Percentiles rank a stretch among this genome's conserved stretches.
phyloP scores from a whole-genome alignment of 2,797 vertebrate species.

The Leptodactylus fallax region DNA sequence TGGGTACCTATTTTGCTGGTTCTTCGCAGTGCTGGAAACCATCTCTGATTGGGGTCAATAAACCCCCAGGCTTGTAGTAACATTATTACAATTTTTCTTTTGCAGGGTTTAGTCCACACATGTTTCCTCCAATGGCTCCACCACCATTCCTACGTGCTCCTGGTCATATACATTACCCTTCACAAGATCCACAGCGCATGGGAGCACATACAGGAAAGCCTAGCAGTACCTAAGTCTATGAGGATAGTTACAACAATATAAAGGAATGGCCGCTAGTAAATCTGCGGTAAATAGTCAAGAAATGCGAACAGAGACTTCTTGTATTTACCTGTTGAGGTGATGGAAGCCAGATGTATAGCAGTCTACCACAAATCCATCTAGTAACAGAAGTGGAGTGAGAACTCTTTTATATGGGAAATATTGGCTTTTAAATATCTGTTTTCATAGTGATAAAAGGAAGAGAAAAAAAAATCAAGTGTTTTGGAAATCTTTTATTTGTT shows the following conservation, averaged over 20 bases:
- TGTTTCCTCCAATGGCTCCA: conserved; percentile 92
- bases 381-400: neutral
- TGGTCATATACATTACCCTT: conserved; percentile 97
- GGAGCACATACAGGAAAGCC: conserved; percentile 91
- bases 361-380: conserved; percentile 1
- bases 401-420: neutral
- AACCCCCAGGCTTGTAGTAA: neutral
- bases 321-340: neutral
- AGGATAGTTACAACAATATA: neutral
- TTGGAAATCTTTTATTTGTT: neutral
- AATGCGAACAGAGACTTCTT: neutral
- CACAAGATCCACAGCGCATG: conserved; percentile 98
- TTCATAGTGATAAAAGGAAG: neutral
- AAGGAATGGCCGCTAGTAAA: neutral
- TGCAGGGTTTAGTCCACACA: conserved; percentile 91
- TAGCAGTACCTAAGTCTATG: conserved; percentile 76
- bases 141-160: conserved; percentile 95
- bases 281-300: neutral
- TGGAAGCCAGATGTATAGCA: neutral
- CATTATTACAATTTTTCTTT: neutral
- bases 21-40: too few relatives aligned
- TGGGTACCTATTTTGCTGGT: neutral
- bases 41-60: too few relatives aligned
- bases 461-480: neutral
- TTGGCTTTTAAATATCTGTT: conserved; percentile 25